Evolutionary conservation across 1,140 invertebrate species (phyloP).

Genomic region (Aphis craccivora): DNA sequence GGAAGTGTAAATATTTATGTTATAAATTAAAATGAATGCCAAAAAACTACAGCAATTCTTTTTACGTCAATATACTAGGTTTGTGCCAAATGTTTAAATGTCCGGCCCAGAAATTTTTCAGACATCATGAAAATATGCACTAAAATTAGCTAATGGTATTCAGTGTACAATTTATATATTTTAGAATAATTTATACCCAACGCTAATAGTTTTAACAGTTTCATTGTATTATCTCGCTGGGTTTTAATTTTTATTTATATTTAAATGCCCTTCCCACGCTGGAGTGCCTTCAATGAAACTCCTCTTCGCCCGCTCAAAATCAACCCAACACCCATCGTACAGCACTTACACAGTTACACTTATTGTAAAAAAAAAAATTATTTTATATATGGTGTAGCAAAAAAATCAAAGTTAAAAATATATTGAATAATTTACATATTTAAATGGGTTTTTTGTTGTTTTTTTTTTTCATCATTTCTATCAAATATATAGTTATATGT

Average conservation of each 20-base stretch:
- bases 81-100: slow-evolving; percentile 22
- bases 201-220: slow-evolving; percentile 4
- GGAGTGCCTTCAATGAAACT: neutral
- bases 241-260: neutral
- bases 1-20: slow-evolving; percentile 31
- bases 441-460: too few species aligned
- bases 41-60: slow-evolving; percentile 39
- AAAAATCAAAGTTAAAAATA: too few species aligned
- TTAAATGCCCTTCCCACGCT: neutral
- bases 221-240: neutral
- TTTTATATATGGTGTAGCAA: too few species aligned
- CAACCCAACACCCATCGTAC: neutral
- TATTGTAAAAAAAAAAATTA: neutral
- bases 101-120: neutral
- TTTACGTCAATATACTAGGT: slow-evolving; percentile 23
- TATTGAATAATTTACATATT: too few species aligned
- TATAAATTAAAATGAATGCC: slow-evolving; percentile 41
- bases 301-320: neutral
- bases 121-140: neutral
- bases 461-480: too few species aligned
- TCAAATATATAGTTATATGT: too few species aligned
- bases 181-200: slow-evolving; percentile 7
- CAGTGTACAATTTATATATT: neutral
- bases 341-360: neutral
- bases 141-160: slow-evolving; percentile 2